Percentiles rank a stretch among this genome's conserved stretches.
Evolutionary conservation across 2,113 vertebrate species (phyloP).

Genomic region (Coryphaenoides rupestris): DNA sequence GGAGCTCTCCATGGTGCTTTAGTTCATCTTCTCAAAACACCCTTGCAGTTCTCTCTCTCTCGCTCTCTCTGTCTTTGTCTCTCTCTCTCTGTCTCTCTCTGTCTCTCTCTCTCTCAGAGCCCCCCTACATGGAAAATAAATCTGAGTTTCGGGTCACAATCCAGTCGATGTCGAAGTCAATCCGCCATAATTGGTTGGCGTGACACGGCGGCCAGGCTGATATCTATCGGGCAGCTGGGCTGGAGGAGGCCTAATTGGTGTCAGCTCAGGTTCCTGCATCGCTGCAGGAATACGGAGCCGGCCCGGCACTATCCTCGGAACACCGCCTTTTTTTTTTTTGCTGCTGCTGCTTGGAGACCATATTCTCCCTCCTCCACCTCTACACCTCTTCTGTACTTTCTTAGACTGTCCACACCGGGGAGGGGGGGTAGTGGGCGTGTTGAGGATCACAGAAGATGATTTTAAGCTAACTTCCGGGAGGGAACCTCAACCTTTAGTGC

Average conservation of each 20-base stretch:
- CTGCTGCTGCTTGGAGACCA: no score
- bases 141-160: conserved; percentile 75
- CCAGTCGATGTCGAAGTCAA: conserved; percentile 68
- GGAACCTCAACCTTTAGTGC: no score
- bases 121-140: conserved; percentile 70
- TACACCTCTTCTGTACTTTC: no score
- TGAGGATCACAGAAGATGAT: no score
- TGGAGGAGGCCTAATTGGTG: conserved; percentile 73
- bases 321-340: conserved; percentile 30
- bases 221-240: conserved; percentile 57
- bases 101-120: no score
- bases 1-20: conserved; percentile 33
- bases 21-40: conserved; percentile 52
- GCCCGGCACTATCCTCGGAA: conserved; percentile 34
- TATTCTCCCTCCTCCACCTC: conserved; percentile 3
- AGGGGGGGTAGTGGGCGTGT: no score
- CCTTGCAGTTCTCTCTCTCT: conserved; percentile 22
- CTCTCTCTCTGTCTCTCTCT: no score
- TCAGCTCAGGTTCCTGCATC: conserved; percentile 62
- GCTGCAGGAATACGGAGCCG: conserved; percentile 49
- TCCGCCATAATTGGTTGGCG: conserved; percentile 71
- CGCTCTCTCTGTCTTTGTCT: no score
- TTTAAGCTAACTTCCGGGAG: no score
- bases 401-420: no score
- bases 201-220: conserved; percentile 58